Evolutionary conservation across 1,140 invertebrate genomes (phyloP), one percentile per base, ranked within the genome.

Genomic region (Cydia pomonella): DNA sequence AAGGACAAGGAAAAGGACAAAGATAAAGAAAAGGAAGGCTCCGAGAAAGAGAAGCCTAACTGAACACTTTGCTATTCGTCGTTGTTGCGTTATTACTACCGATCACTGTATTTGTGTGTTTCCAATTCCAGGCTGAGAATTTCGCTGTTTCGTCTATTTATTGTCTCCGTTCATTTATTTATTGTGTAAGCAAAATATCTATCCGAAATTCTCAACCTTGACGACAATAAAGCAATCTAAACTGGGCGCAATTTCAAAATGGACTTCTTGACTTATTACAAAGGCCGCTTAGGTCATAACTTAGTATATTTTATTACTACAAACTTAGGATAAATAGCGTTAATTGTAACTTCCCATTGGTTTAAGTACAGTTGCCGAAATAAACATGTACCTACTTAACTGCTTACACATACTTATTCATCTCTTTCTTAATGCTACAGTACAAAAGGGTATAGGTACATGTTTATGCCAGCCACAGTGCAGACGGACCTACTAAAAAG

Each of bases 1-100:
- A 93, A 93, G 76, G 92, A 93, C 63, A 93, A 93, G 73, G 90
- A 92, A 72, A 88, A 88, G 76, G 87, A 90, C 29, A 91, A 89
- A 74, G 88, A 89, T 74, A 90, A 89, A 72, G 87, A 90, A 16
- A 89, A 90, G 74, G 89, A 84, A 27, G 84, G 81, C 77, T 84
- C 80, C 66, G 89, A 89, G 75, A 90, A 88, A 73, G 88, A 92
- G 64, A 88, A 91, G 85, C 82, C 87, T 73, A 92, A 79, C 29
- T 88, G 82, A 90, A 87, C 79, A 79, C 80, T 82, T 85, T 85
- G 79, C 75, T 72, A 73, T 47, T 72, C 27, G 64, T 69, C n/a
- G 64, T 69, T 41, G 27, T 69, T 69, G 63, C 64, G 64, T 33
- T 69, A n/a, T n/a, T n/a, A n/a, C n/a, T n/a, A 10, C 64, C 29